Base-by-base conservation (phyloP, 1,140 invertebrate genomes). In the Trachelipus rathkii region DNA sequence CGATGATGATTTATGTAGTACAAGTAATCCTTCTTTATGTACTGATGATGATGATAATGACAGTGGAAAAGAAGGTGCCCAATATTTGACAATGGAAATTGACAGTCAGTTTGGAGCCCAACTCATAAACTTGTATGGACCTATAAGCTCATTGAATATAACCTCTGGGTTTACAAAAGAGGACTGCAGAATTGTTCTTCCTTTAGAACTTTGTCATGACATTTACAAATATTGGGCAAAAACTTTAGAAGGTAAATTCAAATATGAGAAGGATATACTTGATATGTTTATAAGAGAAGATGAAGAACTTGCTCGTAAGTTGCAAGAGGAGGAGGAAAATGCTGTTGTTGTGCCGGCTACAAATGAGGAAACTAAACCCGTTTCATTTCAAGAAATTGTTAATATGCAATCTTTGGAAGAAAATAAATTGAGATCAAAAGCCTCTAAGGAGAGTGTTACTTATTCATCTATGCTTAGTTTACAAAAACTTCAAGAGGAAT, bases 61-160 rank as follows among this genome's bases (percentile, higher is more conserved):
- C n/a, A 46, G 66, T 53, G 43, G 50, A n/a, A 74, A 74, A 43
- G 66, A 74, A 23, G 13, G 50, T 0, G 21, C 50, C 50, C 50
- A 74, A n/a, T 68, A 75, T n/a, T 60, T 75, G n/a, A 68, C 73
- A 10, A 8, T 75, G 23, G 73, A 75, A 68, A 13, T 75, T 10
- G 73, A 75, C 44, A 43, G 46, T 10, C 21, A 60, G n/a, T 75
- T 75, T 44, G 73, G 53, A n/a, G 21, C 33, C 10, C 73, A 75
- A 60, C 44, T 75, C 60, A 45, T 75, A 11, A 75, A 75, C 60
- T 43, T 75, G 15, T 75, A 44, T 75, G 73, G 73, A 21, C 73
- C 73, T 13, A 67, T 75, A 11, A 67, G 73, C 15, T 68, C 43
- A 33, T 23, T 75, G 8, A 67, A 75, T 75, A 60, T 75, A 68